These are phyloP conservation scores for Tychaedon coryphoeus DNA, from an alignment of 2,113 vertebrate species.

Conservation along the genomic window DNA sequence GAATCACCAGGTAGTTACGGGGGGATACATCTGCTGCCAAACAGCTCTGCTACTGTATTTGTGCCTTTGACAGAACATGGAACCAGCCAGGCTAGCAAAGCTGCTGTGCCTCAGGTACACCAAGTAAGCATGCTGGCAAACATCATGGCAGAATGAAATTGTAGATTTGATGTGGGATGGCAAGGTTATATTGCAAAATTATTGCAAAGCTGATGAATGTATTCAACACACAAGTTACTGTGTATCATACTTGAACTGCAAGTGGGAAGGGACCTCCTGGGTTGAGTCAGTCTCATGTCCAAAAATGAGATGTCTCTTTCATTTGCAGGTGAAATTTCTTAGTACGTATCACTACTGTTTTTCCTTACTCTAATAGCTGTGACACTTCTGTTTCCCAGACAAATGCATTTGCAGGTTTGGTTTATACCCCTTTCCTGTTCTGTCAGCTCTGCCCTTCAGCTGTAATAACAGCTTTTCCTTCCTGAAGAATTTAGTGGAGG, in stretches of 20 bases:
- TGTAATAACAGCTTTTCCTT: not conserved
- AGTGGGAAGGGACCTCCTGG: not conserved
- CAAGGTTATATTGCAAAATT: not conserved
- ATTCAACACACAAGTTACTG: not conserved
- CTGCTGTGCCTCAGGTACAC: not conserved
- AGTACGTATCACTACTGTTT: not conserved
- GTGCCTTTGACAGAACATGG: not conserved
- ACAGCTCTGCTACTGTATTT: not conserved
- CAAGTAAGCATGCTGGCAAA: not conserved
- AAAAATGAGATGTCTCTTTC: not conserved
- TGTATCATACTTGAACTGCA: not conserved
- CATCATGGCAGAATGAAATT: not conserved
- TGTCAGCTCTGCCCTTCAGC: not conserved
- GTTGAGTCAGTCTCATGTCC: not conserved
- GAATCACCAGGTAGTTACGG: not conserved
- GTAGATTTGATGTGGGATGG: not conserved
- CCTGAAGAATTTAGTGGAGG: not conserved
- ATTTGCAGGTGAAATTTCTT: not conserved
- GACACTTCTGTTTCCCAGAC: not conserved
- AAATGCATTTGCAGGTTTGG: not conserved
- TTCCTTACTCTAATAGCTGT: not conserved
- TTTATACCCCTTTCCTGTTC: not conserved
- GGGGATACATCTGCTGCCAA: not conserved
- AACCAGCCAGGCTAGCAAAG: not conserved
- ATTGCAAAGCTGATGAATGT: not conserved